Percentiles rank a stretch among this genome's conserved stretches.
These are phyloP conservation scores for Danio choprae DNA, from an alignment of 2,797 vertebrate species.

Conservation along the genomic window DNA sequence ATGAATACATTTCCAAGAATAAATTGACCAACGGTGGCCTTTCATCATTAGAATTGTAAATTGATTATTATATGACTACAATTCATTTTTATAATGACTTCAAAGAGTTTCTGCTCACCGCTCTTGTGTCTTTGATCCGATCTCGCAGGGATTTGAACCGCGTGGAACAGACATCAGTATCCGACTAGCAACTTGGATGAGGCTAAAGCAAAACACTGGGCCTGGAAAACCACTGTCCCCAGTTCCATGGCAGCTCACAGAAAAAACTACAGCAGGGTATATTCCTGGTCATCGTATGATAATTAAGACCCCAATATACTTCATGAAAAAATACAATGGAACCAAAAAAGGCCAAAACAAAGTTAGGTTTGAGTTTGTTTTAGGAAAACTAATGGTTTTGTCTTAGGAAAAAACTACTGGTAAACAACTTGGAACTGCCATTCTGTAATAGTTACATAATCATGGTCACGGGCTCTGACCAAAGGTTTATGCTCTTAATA, in stretches of 20 bases:
- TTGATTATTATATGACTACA: conserved; percentile 24
- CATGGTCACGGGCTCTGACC: no score
- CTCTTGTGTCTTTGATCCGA: conserved; percentile 36
- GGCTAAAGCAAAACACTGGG: conserved; percentile 87
- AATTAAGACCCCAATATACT: neutral
- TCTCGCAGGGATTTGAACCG: conserved; percentile 90
- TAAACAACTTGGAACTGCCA: no score
- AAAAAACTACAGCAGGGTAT: conserved; percentile 68
- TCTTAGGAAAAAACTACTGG: no score
- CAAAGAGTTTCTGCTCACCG: conserved; percentile 21
- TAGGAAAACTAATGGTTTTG: no score
- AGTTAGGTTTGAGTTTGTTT: no score
- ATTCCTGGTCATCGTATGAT: conserved; percentile 1
- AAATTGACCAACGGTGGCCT: conserved; percentile 2
- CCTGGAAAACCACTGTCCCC: conserved; percentile 85
- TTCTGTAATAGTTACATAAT: no score
- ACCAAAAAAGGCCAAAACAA: no score
- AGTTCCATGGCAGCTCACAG: conserved; percentile 76
- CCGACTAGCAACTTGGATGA: conserved; percentile 85
- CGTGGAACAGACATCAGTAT: conserved; percentile 90
- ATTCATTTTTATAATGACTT: conserved; percentile 39
- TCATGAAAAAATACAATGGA: no score
- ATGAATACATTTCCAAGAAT: conserved; percentile 31
- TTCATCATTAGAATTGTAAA: conserved; percentile 32
- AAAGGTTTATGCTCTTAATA: no score